Base-by-base conservation (phyloP, 2,113 vertebrate genomes). In the Arizona elegans region DNA sequence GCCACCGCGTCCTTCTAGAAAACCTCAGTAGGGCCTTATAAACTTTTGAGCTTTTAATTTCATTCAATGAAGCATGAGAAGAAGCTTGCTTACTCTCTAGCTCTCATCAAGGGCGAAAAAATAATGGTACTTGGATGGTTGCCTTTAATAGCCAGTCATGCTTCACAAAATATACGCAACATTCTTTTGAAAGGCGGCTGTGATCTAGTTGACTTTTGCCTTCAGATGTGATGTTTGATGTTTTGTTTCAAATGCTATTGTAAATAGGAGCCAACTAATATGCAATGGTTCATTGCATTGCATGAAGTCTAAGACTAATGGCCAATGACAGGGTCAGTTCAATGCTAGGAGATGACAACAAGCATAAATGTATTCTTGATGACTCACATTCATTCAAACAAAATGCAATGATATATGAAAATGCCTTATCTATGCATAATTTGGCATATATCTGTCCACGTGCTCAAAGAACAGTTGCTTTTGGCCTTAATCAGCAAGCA, bases 21-120 rank as follows among this genome's bases (percentile, higher is more conserved):
- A 90, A 86, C 21, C 29, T 47, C 88, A 12, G 7, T 47, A 38
- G 29, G 54, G 54, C 3, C 7, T 88, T 89, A 85, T 89, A 58
- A 92, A 90, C 53, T 12, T n/a, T 11, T 92, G 65, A 70, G 88
- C 59, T 85, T 50, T 90, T 90, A 59, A 92, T 92, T 59, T 54
- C 54, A 92, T 86, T 58, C 54, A 86, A 7, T 19, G 11, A 53
- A 59, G 92, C 92, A 53, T 92, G 87, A 86, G 58, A 89, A 89
- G 15, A 59, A 59, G 11, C 26, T 33, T 81, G n/a, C 33, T 81
- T 81, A 33, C 56, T 86, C 54, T 52, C 53, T 50, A 90, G 33
- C 19, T 65, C 88, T 50, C 58, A 89, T 89, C 19, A 24, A 6
- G 11, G 38, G 85, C 3, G 3, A 85, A 70, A 33, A 1, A 85